Conservation (phyloP, 2,797 vertebrate genomes). For the Acanthurus leucopareius region DNA sequence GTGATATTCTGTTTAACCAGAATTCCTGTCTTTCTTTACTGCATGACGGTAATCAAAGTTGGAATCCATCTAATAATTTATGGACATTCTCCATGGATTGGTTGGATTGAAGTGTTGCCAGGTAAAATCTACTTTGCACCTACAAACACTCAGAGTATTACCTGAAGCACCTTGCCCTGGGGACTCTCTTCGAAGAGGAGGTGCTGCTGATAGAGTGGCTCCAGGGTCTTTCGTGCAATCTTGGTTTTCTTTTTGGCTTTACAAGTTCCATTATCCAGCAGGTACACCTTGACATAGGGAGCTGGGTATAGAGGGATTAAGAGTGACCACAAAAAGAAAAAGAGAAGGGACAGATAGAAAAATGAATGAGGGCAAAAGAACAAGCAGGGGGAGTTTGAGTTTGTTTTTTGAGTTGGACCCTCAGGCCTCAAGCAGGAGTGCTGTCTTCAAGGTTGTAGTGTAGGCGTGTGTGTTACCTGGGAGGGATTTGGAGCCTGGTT, state of each 20-base stretch:
- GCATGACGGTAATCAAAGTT: neutral
- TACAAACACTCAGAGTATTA: slow-evolving; percentile 65
- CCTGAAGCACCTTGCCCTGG: slow-evolving; percentile 99
- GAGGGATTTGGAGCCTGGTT: slow-evolving; percentile 98
- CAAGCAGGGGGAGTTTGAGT: neutral
- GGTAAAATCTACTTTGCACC: neutral
- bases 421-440: neutral
- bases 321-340: neutral
- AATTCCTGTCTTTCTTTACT: neutral
- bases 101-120: neutral
- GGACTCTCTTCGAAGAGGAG: slow-evolving; percentile 97
- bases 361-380: slow-evolving; percentile 50
- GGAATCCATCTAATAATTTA: neutral
- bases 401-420: neutral
- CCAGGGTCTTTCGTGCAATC: slow-evolving; percentile 99
- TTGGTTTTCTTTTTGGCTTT: slow-evolving; percentile 99
- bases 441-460: neutral
- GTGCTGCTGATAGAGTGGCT: slow-evolving; percentile 98
- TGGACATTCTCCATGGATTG: neutral
- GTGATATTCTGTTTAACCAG: neutral
- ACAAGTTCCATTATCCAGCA: slow-evolving; percentile 96
- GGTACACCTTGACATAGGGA: slow-evolving; percentile 98
- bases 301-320: slow-evolving; percentile 81
- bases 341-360: slow-evolving; percentile 27
- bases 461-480: slow-evolving; percentile 86